A percentile compares a stretch with the other conserved stretches of the same genome.
Conservation (phyloP, 1,140 invertebrate species). For the Trialeurodes vaporariorum region DNA sequence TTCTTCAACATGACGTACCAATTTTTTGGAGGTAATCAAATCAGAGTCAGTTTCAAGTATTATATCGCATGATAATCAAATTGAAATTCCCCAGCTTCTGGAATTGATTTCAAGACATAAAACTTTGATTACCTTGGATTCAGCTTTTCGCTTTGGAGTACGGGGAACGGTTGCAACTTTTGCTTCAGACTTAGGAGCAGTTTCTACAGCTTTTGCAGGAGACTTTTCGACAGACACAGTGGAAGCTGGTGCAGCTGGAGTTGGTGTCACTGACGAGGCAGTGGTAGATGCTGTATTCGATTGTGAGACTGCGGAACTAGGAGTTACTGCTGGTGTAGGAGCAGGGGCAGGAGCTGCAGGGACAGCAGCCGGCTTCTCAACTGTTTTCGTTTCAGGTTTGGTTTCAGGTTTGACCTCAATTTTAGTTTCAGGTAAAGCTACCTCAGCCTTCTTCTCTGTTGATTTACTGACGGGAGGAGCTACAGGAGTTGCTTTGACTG, state of each 20-base stretch:
- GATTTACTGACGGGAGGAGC: not conserved
- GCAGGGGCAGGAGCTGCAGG: not conserved
- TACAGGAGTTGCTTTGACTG: not conserved
- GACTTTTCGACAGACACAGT: too few species aligned
- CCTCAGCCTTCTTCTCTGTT: not conserved
- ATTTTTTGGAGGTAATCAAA: too few species aligned
- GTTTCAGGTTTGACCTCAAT: not conserved
- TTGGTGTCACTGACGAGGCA: not conserved
- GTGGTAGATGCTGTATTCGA: not conserved
- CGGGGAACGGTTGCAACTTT: slow-evolving; percentile 14
- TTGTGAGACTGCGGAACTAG: not conserved
- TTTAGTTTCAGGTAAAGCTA: slow-evolving; percentile 3
- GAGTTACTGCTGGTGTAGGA: not conserved
- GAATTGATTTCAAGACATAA: not conserved
- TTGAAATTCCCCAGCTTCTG: not conserved
- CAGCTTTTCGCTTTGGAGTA: slow-evolving; percentile 8
- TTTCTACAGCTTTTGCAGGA: too few species aligned
- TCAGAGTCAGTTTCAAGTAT: too few species aligned
- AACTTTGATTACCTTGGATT: not conserved
- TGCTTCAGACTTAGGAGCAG: slow-evolving; percentile 11
- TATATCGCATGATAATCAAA: too few species aligned
- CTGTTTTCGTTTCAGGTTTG: not conserved
- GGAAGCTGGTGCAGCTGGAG: too few species aligned
- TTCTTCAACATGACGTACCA: too few species aligned
- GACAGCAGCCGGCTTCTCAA: not conserved